A percentile compares a stretch with the other conserved stretches of the same genome.
Conservation (phyloP, 2,113 vertebrate genomes). For the Chlorocebus sabaeus region DNA sequence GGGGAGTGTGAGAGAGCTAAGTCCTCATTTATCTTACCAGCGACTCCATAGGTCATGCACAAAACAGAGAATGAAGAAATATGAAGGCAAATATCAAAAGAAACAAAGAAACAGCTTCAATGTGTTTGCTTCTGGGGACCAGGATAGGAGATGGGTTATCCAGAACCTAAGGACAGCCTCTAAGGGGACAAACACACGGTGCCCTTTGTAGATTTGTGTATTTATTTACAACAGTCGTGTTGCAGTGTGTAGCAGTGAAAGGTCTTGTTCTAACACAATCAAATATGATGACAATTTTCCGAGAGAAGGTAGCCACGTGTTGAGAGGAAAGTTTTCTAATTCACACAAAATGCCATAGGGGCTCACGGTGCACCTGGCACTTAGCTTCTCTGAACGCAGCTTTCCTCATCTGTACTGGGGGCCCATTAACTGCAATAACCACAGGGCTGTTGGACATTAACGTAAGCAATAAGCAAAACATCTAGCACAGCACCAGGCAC, state of each 20-base stretch:
- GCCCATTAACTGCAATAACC: not conserved
- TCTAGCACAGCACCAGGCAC: not conserved
- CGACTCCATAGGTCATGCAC: not conserved
- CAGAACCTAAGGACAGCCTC: not conserved
- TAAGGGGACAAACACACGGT: not conserved
- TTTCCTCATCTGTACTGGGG: not conserved
- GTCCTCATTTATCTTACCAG: not conserved
- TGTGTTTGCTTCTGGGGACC: not conserved
- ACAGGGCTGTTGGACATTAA: not conserved
- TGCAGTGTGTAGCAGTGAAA: too few species aligned
- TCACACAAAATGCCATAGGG: rapidly evolving
- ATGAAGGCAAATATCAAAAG: not conserved
- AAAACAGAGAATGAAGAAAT: not conserved
- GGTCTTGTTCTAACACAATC: not conserved
- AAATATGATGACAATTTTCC: not conserved
- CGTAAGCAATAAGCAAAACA: rapidly evolving
- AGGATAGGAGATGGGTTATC: not conserved
- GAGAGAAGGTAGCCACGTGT: not conserved
- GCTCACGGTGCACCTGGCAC: not conserved
- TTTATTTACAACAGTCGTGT: not conserved
- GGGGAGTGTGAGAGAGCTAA: not conserved
- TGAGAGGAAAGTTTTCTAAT: not conserved
- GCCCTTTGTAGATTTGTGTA: not conserved
- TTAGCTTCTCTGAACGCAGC: not conserved
- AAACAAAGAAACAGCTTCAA: not conserved